Conservation (phyloP, 2,113 vertebrate genomes). For the Coptodon bakossiorum region DNA sequence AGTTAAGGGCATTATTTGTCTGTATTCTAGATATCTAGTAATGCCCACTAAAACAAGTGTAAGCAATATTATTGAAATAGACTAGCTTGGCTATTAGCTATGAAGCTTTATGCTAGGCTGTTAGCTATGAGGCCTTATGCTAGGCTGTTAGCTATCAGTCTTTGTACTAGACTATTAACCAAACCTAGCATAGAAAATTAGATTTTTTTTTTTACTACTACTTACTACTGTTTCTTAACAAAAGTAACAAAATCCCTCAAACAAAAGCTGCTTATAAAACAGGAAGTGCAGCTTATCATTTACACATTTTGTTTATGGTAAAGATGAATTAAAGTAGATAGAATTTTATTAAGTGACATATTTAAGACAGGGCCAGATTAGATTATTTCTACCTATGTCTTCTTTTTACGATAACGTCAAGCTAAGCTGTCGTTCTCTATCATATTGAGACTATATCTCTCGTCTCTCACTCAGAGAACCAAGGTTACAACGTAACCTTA, state of each 20-base stretch:
- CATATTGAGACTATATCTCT: background rate
- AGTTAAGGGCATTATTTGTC: background rate
- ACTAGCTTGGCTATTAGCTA: background rate
- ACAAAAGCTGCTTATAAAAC: background rate
- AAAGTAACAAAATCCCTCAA: background rate
- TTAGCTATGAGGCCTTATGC: rapidly evolving
- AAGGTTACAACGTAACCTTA: background rate
- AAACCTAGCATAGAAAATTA: background rate
- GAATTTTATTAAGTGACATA: too few species aligned
- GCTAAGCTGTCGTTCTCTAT: background rate
- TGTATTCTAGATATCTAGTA: background rate
- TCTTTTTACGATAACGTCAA: background rate
- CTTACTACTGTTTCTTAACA: background rate
- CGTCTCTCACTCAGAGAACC: background rate
- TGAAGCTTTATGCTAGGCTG: background rate
- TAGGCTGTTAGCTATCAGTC: background rate
- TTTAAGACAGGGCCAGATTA: too few species aligned
- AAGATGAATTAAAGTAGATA: background rate
- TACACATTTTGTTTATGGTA: background rate
- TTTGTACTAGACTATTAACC: background rate
- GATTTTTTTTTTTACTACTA: background rate
- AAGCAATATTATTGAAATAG: background rate
- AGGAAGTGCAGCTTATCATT: background rate
- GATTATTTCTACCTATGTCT: rapidly evolving
- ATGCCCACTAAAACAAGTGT: background rate